Base-by-base conservation (phyloP, 23 tunicate species). In the Diplosoma virens region DNA sequence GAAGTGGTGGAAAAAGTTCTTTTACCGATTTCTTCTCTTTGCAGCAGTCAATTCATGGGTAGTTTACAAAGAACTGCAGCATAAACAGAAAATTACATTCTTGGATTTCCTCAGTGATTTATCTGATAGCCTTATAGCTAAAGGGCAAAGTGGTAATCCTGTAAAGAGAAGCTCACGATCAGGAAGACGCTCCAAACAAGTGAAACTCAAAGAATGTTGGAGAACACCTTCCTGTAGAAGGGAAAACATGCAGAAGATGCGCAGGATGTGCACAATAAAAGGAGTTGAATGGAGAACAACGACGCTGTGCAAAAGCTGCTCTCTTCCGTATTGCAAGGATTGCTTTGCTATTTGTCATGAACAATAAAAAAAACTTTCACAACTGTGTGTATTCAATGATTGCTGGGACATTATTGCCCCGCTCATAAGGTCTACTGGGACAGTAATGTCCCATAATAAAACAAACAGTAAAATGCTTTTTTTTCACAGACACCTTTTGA, bases 21-120 rank as follows among this genome's bases (percentile, higher is more conserved):
- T 73, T 3, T 73, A 26, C 25, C 60, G 78, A 25, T 30, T 30
- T 14, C 61, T 73, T 7, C 20, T 52, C 21, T 48, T 47, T 48
- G 45, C 78, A 21, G 32, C 78, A 9, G 78, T 73, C 32, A 48
- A 73, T 48, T 32, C 78, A 48, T 73, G 78, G 78, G 78, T 73
- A 9, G 32, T 73, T 23, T 73, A 73, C 63, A 73, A 73, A 29
- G 78, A 73, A 23, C 25, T 73, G 33, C 61, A 48, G 36, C 45
- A 33, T 6, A 26, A 73, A 6, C 24, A 30, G n/a, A 47, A 48
- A 47, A 73, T 11, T 2, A 7, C 31, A 3, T 73, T 48, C 18
- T 24, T 73, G 45, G 61, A 73, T 47, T 73, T 73, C 24, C 31
- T 73, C 16, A 5, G 6, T 28, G 52, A 73, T 3, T 33, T 73